Percentiles rank a stretch among this genome's conserved stretches.
Evolutionary conservation across 2,797 vertebrate genomes (phyloP).

Genomic region (Rhinoraja longicauda): DNA sequence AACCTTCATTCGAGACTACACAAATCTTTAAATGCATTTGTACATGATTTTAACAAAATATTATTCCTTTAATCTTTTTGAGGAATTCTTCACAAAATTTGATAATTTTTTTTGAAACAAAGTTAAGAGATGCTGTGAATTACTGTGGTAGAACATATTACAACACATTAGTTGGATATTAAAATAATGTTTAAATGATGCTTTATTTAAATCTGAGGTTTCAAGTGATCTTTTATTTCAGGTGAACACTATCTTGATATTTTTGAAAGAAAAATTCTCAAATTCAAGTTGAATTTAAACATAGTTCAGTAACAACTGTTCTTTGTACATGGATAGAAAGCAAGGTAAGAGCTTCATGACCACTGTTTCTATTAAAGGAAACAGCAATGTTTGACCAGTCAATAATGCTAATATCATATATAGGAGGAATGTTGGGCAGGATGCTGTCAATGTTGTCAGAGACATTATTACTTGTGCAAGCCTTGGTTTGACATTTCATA

Average conservation of each 20-base stretch:
- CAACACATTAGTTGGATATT: too few species aligned
- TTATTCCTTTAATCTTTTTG: not conserved
- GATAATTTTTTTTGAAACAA: not conserved
- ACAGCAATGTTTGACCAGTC: not conserved
- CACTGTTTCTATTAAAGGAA: not conserved
- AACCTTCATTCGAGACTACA: too few species aligned
- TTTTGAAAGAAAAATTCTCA: not conserved
- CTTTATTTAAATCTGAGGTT: not conserved
- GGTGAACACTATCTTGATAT: not conserved
- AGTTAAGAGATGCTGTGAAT: not conserved
- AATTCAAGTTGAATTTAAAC: not conserved
- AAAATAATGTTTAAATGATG: conserved; percentile 9
- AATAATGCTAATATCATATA: not conserved
- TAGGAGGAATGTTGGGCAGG: not conserved
- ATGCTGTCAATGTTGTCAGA: not conserved
- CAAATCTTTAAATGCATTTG: not conserved
- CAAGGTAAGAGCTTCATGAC: not conserved
- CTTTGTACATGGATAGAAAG: too few species aligned
- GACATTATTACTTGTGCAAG: not conserved
- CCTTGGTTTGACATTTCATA: not conserved
- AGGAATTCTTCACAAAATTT: not conserved
- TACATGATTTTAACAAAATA: not conserved
- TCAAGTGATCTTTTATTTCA: not conserved
- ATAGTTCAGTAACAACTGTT: not conserved
- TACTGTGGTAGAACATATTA: not conserved